Base-by-base conservation (phyloP, 2,888 invertebrate species). In the Acanthosepion esculentum region DNA sequence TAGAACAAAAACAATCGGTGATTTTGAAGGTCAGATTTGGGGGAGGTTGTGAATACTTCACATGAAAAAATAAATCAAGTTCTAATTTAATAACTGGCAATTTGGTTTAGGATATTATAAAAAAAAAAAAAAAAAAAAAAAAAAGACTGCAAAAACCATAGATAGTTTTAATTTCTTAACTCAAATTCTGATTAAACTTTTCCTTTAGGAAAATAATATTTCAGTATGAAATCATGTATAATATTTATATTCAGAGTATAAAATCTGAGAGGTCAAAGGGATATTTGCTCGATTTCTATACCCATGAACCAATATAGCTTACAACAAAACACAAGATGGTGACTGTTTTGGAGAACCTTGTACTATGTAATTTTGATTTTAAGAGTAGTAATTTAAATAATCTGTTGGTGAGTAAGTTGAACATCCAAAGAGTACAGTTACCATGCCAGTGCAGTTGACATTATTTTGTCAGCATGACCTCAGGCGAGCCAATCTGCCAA, bases 361-460 rank as follows among this genome's bases (percentile, higher is more conserved):
- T 78, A 78, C 78, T n/a, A 33, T 78, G 78, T 78, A 78, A 78
- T 78, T 78, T 78, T 78, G 78, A 78, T 78, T 78, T 78, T 78
- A n/a, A 78, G 78, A 78, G 78, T 78, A 78, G 78, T 78, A 78
- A 78, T 78, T 78, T 78, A 78, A 78, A 78, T 78, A 78, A 78
- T 78, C 33, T 78, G n/a, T 12, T n/a, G 18, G 78, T 78, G 78
- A 78, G 78, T 78, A 78, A 78, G n/a, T 78, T n/a, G n/a, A 78
- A 15, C 78, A 78, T 78, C 78, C 10, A 78, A 78, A n/a, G 78
- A 78, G 78, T 78, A n/a, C 78, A 78, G 78, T 33, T 78, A 78
- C 78, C n/a, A 78, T 78, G 78, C 78, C 78, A 78, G 78, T 78
- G 33, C 78, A 33, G n/a, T 15, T 78, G 78, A 78, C 78, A 78